A percentile compares a stretch with the other conserved stretches of the same genome.
phyloP scores from a whole-genome alignment of 2,888 invertebrate genomes.

The Epinotia nisella region DNA sequence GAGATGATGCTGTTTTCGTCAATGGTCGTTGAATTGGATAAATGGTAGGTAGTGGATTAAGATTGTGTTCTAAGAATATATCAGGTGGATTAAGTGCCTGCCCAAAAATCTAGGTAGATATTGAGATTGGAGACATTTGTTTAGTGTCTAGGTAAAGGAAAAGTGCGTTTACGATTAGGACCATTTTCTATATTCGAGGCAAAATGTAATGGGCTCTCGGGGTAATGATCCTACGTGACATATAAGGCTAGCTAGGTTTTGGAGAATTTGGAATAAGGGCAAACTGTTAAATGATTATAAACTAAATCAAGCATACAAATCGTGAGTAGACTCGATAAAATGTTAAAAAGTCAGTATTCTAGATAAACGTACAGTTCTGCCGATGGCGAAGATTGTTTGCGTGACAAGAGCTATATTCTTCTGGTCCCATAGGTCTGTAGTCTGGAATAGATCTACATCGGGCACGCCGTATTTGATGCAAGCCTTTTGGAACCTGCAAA shows the following conservation, averaged over 20 bases:
- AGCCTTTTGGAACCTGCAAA: slow-evolving; percentile 90
- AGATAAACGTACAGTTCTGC: slow-evolving; percentile 88
- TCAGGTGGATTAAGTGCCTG: neutral
- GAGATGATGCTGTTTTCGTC: slow-evolving; percentile 1
- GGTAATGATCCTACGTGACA: too few species aligned
- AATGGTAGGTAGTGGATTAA: neutral
- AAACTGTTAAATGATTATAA: too few species aligned
- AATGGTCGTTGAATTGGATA: neutral
- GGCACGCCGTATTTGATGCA: slow-evolving; percentile 93
- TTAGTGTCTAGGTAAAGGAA: too few species aligned
- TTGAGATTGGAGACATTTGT: too few species aligned
- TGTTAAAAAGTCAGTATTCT: neutral
- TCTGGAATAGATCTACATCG: slow-evolving; percentile 94
- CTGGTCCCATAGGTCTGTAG: slow-evolving; percentile 95
- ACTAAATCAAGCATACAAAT: too few species aligned
- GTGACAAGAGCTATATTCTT: slow-evolving; percentile 96
- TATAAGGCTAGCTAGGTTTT: too few species aligned
- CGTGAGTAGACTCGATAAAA: too few species aligned
- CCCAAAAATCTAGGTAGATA: too few species aligned
- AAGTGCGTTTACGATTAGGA: too few species aligned
- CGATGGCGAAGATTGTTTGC: slow-evolving; percentile 94
- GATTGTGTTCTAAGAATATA: neutral
- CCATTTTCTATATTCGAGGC: too few species aligned
- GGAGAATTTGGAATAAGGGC: too few species aligned
- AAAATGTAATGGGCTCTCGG: too few species aligned